These are phyloP conservation scores for Leptocoma aspasia DNA, from an alignment of 2,113 vertebrate species.

Conservation along the genomic window DNA sequence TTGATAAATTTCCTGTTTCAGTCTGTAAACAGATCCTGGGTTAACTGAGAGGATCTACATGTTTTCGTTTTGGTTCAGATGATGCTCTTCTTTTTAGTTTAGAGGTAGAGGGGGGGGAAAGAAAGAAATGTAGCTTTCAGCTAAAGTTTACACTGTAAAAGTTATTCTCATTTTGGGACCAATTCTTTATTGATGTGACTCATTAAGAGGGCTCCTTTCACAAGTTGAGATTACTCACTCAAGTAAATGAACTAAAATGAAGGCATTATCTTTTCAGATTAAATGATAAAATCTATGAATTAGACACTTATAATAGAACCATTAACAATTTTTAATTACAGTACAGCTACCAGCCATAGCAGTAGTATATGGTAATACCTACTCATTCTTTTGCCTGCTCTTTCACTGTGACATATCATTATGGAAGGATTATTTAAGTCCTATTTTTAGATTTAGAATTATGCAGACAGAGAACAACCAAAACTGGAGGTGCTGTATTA, in stretches of 20 bases:
- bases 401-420: constrained; percentile 1
- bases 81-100: neutral
- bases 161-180: neutral
- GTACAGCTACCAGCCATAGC: neutral
- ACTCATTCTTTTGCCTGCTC: neutral
- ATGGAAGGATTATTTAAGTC: neutral
- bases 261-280: constrained; percentile 32
- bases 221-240: neutral
- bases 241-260: constrained; percentile 31
- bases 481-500: neutral
- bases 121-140: neutral
- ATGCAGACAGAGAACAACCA: neutral
- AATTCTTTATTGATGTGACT: neutral
- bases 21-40: neutral
- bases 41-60: neutral
- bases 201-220: neutral
- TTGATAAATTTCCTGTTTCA: neutral
- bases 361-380: neutral
- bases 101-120: neutral
- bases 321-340: constrained; percentile 44
- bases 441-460: constrained; percentile 28
- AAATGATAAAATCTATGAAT: constrained; percentile 22
- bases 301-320: neutral
- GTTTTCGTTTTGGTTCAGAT: neutral
- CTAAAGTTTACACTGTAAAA: neutral